Percentiles rank a stretch among this genome's conserved stretches.
Conservation (phyloP, 2,113 vertebrate species). For the Pagrus major region DNA sequence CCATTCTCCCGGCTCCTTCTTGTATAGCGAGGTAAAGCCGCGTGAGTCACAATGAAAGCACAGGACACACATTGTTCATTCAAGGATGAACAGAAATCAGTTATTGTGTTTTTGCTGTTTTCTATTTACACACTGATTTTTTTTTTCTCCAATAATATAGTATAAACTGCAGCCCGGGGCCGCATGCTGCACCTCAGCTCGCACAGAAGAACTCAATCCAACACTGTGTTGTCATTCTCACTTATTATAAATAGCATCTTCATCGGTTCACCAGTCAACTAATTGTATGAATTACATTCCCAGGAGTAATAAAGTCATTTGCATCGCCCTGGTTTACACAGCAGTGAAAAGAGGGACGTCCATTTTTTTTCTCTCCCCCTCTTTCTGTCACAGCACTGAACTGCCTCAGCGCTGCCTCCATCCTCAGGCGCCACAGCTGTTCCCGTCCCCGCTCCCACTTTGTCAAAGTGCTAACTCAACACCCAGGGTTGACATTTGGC, state of each 20-base stretch:
- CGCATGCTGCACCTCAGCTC: not conserved
- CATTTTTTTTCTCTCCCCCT: not conserved
- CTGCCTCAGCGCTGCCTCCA: conserved; percentile 1
- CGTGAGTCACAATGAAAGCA: conserved; percentile 24
- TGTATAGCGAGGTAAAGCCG: conserved; percentile 23
- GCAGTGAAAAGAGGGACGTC: conserved; percentile 34
- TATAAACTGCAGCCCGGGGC: not conserved
- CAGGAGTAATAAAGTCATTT: conserved; percentile 58
- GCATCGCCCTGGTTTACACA: conserved; percentile 58
- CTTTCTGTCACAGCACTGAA: conserved; percentile 6
- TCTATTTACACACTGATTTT: not conserved
- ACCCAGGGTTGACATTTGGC: conserved; percentile 42
- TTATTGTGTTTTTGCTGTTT: conserved; percentile 15
- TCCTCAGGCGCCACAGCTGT: conserved; percentile 50
- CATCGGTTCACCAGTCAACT: conserved; percentile 51
- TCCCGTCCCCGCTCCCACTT: conserved; percentile 33
- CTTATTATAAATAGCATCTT: conserved; percentile 57
- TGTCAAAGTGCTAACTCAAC: conserved; percentile 45
- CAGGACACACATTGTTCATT: conserved; percentile 30
- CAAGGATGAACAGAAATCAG: conserved; percentile 10
- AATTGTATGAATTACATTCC: conserved; percentile 53
- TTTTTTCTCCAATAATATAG: not conserved
- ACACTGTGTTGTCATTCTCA: conserved; percentile 13
- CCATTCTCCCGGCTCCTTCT: conserved; percentile 5
- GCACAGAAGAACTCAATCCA: conserved; percentile 15